These are phyloP conservation scores for Stigmatopora nigra DNA, from an alignment of 2,113 vertebrate species.

Conservation along the genomic window DNA sequence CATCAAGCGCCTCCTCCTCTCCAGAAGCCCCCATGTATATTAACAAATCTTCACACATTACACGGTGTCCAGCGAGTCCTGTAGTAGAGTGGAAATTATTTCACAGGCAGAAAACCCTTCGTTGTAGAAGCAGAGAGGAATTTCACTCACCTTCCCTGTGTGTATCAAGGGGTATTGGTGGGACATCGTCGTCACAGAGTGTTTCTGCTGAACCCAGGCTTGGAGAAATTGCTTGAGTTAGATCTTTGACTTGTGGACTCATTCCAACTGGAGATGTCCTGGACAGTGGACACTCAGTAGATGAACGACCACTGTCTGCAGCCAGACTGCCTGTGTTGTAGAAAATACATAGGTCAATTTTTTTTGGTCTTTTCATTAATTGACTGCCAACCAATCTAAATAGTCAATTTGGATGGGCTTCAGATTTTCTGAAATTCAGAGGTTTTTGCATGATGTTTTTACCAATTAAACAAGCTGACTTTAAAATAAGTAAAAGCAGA, in stretches of 20 bases:
- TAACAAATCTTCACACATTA: constrained; percentile 79
- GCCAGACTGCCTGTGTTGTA: constrained; percentile 71
- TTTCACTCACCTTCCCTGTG: constrained; percentile 72
- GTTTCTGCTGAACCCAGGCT: constrained; percentile 73
- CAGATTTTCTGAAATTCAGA: background rate
- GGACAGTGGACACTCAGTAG: constrained; percentile 74
- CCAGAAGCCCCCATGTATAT: constrained; percentile 75
- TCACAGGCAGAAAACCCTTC: constrained; percentile 2
- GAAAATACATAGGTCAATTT: constrained; percentile 6
- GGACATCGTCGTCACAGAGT: constrained; percentile 62
- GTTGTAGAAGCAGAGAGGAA: background rate
- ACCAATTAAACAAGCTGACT: background rate
- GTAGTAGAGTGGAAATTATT: constrained; percentile 37
- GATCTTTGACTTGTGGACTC: constrained; percentile 83
- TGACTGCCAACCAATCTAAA: background rate
- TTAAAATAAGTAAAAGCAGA: background rate
- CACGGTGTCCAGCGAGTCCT: constrained; percentile 61
- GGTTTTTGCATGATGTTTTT: background rate
- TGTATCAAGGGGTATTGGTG: constrained; percentile 67
- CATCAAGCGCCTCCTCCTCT: constrained; percentile 68
- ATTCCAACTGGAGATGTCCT: constrained; percentile 89
- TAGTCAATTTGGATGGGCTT: too few relatives aligned
- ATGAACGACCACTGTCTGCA: constrained; percentile 73
- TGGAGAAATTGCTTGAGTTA: constrained; percentile 69
- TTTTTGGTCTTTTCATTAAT: background rate